A percentile compares a stretch with the other conserved stretches of the same genome.
Evolutionary conservation across 2,888 invertebrate genomes (phyloP).

Genomic region (Beris chalybata): DNA sequence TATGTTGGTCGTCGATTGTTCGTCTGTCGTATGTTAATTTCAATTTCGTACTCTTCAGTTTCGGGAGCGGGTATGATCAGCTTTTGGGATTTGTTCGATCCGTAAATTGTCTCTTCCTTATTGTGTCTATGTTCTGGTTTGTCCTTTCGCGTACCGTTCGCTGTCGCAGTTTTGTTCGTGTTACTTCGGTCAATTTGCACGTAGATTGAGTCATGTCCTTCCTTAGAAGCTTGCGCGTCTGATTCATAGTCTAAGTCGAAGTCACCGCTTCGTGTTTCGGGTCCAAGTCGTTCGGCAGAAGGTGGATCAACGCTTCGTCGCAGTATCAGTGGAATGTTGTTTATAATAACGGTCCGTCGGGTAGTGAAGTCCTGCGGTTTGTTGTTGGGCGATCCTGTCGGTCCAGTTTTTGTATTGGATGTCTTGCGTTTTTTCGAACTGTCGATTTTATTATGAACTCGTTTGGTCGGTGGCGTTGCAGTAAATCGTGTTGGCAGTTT

Average conservation of each 20-base stretch:
- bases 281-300: conserved; percentile 3
- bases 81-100: conserved; percentile 46
- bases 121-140: conserved; percentile 47
- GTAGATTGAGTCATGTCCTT: conserved; percentile 39
- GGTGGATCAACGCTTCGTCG: conserved; percentile 42
- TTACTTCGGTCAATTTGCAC: conserved; percentile 36
- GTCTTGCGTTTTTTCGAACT: conserved; percentile 36
- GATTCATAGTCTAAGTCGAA: conserved; percentile 34
- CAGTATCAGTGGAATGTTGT: conserved; percentile 51
- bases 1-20: conserved; percentile 42
- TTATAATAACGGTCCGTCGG: conserved; percentile 49
- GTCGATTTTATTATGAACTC: conserved; percentile 40
- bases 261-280: conserved; percentile 22
- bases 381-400: conserved; percentile 37
- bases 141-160: conserved; percentile 32
- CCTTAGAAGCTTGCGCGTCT: conserved; percentile 20
- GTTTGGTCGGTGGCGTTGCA: conserved; percentile 43
- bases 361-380: conserved; percentile 37
- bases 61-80: conserved; percentile 48
- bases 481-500: conserved; percentile 49
- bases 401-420: conserved; percentile 28
- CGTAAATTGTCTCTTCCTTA: conserved; percentile 40
- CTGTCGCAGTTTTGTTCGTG: conserved; percentile 4
- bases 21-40: conserved; percentile 54
- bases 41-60: conserved; percentile 53